Base-by-base conservation (phyloP, 1,140 invertebrate species). In the Eciton burchellii region DNA sequence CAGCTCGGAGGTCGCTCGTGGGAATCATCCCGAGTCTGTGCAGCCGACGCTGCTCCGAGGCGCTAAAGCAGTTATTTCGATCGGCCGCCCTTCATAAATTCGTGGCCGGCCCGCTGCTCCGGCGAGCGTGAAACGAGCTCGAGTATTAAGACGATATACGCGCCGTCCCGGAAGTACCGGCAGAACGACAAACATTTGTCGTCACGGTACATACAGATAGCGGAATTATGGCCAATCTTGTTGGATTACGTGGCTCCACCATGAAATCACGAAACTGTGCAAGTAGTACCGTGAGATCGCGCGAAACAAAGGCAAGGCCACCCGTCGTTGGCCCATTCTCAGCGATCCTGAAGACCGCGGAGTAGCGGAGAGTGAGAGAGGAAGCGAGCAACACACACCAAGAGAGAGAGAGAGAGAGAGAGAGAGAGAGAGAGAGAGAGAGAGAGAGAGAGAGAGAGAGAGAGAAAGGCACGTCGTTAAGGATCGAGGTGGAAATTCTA, bases 51-150 rank as follows among this genome's bases (percentile, higher is more conserved):
- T 71, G 77, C 62, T 59, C 26, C 41, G 70, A 5, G 60, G 49
- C 62, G 76, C 24, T 57, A 52, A 65, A 77, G 66, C 83, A 73
- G 83, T 88, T 88, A 87, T 88, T 88, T 88, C 81, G 85, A 87
- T 87, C 84, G 84, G 76, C 62, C 76, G 82, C 70, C 63, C 83
- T 84, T 84, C 35, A 82, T 87, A 88, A 84, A 83, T 86, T 59
- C 60, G 74, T 45, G 76, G 73, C 59, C 76, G 83, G 43, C n/a
- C n/a, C n/a, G n/a, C n/a, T 83, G 87, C 79, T 89, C 71, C 60
- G 82, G 81, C 70, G 81, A 84, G 86, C 88, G 89, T 89, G 88
- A 89, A 89, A 89, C 89, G 84, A 89, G 86, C 86, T 86, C 26
- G 52, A 76, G 87, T 86, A 84, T 85, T 86, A 89, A 81, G 77